These are phyloP conservation scores for Cabera pusaria DNA, from an alignment of 2,888 invertebrate genomes.

Conservation along the genomic window DNA sequence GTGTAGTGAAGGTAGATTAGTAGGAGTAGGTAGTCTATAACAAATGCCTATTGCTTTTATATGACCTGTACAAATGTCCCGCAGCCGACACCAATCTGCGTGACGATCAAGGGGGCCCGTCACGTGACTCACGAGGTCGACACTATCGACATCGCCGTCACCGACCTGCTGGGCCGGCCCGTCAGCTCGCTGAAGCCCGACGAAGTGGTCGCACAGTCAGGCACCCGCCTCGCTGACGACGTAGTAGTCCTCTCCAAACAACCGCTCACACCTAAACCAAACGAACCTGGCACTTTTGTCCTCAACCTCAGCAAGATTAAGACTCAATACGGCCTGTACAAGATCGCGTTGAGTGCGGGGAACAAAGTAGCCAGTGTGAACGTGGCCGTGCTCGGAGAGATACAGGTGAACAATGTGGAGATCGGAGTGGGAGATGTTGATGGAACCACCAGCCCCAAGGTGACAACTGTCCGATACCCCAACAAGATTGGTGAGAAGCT, in stretches of 20 bases:
- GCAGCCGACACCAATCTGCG: constrained; percentile 92
- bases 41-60: no score
- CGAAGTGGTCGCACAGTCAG: constrained; percentile 89
- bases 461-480: constrained; percentile 89
- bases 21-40: no score
- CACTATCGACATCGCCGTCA: constrained; percentile 87
- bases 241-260: constrained; percentile 89
- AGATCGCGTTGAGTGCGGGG: constrained; percentile 89
- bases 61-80: no score
- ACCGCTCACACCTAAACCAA: constrained; percentile 75
- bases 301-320: constrained; percentile 90
- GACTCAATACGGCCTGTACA: constrained; percentile 93
- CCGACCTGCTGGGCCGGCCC: constrained; percentile 89
- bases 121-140: constrained; percentile 90
- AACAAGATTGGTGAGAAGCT: constrained; percentile 87
- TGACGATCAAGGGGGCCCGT: constrained; percentile 90
- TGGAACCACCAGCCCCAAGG: constrained; percentile 91
- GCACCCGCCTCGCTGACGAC: constrained; percentile 88
- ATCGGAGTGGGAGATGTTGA: constrained; percentile 96
- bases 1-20: no score
- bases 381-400: constrained; percentile 89
- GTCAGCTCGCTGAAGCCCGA: constrained; percentile 84
- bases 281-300: constrained; percentile 87
- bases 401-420: constrained; percentile 90
- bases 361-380: constrained; percentile 83